phyloP scores from a whole-genome alignment of 2,797 vertebrate genomes.

The Scyliorhinus canicula region DNA sequence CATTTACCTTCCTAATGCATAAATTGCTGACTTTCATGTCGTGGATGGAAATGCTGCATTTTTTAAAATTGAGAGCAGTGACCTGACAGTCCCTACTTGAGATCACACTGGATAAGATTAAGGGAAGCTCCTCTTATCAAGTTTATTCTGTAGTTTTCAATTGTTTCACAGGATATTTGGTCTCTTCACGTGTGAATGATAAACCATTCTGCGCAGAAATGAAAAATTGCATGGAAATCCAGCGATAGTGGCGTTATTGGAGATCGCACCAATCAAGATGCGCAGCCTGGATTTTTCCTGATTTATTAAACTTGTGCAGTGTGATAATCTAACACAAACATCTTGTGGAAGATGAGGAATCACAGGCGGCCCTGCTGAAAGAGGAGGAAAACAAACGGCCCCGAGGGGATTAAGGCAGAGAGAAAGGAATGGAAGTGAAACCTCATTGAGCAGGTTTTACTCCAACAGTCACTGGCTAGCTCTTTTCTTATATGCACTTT shows the following conservation, averaged over 20 bases:
- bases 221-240: conserved; percentile 3
- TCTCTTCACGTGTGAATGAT: conserved; percentile 11
- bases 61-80: not conserved
- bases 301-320: not conserved
- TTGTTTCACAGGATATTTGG: not conserved
- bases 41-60: not conserved
- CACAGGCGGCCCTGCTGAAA: conserved; percentile 6
- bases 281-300: not conserved
- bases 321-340: conserved; percentile 25
- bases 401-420: not conserved
- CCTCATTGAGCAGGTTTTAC: conserved; percentile 24
- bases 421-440: conserved; percentile 5
- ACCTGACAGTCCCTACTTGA: not conserved
- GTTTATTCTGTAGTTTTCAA: not conserved
- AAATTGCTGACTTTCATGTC: not conserved
- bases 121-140: not conserved
- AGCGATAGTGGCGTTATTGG: not conserved
- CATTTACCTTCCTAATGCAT: not conserved
- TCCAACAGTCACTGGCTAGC: conserved; percentile 34
- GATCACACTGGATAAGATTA: not conserved
- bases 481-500: conserved; percentile 38
- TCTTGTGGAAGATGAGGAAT: conserved; percentile 26
- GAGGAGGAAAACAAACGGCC: conserved; percentile 15
- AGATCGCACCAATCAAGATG: not conserved
- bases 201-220: not conserved